Evolutionary conservation across 2,797 vertebrate genomes (phyloP), one percentile per base, ranked within the genome.

Genomic region (Ptychadena robeensis): DNA sequence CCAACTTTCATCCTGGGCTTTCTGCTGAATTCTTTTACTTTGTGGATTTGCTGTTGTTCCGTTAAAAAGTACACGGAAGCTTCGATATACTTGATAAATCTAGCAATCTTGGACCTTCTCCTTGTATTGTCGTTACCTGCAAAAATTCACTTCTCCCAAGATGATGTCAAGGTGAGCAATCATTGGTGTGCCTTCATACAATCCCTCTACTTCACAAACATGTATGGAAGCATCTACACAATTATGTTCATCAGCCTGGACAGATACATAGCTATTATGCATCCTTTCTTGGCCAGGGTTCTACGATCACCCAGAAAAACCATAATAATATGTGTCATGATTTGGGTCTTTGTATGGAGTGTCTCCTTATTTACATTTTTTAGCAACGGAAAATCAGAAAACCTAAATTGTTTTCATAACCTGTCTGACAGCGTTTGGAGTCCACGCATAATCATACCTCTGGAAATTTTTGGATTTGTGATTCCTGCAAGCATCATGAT

Each of bases 11-110:
- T 96, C 40, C 2, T 93, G 0, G 97, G 97, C 44, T 72, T 96
- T 8, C 0, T 91, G 14, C 91, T 97, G 32, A 98, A 98, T 3
- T 0, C 67, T 1, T 18, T 79, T 0, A 96, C 96, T 1, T 91
- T 98, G 79, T 27, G 22, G 0, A 88, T 95, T 44, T 96, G 98
- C 86, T 93, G 93, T 31, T 0, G 66, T 53, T 85, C 91, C 61
- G 89, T 96, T 82, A 91, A 86, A 66, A 96, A 93, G 87, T 93
- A 92, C 91, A 94, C 89, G 0, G 96, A 94, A 88, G 94, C 96
- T 9, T 94, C 91, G 0, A 94, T 97, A 88, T 98, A 96, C 91
- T 96, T 98, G 95, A 95, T 94, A 86, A 98, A 91, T 82, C 88
- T 98, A 70, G 95, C 92, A 0, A 28, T 96, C 59, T 94, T 96